Percentiles rank a stretch among this genome's conserved stretches.
Conservation (phyloP, 1,140 invertebrate species). For the Luehdorfia chinensis region DNA sequence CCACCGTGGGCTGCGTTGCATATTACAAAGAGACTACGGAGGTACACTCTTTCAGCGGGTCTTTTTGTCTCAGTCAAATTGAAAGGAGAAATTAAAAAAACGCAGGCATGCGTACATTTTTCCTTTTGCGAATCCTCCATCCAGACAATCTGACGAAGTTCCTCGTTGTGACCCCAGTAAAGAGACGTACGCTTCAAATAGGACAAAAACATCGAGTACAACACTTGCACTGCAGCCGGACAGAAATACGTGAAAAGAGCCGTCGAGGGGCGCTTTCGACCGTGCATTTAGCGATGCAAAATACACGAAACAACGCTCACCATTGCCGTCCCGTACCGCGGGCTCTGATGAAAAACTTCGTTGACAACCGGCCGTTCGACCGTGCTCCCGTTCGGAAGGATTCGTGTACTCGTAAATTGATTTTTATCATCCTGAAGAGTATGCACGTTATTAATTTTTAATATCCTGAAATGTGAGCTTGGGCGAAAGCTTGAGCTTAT, state of each 20-base stretch:
- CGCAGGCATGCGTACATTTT: constrained; percentile 10
- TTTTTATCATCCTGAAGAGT: constrained; percentile 30
- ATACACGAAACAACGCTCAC: background rate
- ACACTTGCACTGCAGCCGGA: constrained; percentile 9
- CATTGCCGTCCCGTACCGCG: no score
- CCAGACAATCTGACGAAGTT: constrained; percentile 14
- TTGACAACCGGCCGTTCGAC: no score
- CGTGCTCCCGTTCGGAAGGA: constrained; percentile 8
- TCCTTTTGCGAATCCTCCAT: constrained; percentile 10
- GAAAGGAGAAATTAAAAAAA: constrained; percentile 16
- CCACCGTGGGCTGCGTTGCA: background rate
- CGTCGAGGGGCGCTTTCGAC: background rate
- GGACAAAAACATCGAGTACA: constrained; percentile 11
- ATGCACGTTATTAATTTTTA: constrained; percentile 31
- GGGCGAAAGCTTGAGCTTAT: constrained; percentile 5
- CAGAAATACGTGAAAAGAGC: constrained; percentile 7
- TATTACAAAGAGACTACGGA: constrained; percentile 3
- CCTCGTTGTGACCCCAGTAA: constrained; percentile 4
- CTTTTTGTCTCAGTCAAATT: constrained; percentile 12
- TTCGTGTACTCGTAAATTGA: constrained; percentile 33
- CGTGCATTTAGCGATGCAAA: constrained; percentile 1
- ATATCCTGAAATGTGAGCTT: constrained; percentile 24
- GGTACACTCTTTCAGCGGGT: constrained; percentile 8
- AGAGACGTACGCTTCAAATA: constrained; percentile 8
- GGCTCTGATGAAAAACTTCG: no score